Evolutionary conservation across 35 echinoderm and acorn worm species (phyloP), one percentile per base, ranked within the genome.

Genomic region (Strongylocentrotus purpuratus): DNA sequence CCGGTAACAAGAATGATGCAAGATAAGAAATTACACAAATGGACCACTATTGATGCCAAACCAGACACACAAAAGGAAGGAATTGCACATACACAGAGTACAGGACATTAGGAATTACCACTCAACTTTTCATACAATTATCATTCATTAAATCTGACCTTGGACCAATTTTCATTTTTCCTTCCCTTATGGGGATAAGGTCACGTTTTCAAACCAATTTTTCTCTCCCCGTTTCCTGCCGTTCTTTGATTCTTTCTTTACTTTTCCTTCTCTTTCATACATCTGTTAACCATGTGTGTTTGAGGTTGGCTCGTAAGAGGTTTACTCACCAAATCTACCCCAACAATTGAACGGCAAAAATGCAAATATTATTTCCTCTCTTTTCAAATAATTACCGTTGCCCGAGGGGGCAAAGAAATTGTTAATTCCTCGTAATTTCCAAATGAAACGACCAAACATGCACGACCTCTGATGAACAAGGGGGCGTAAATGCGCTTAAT

Each of bases 341-440:
- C 87, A 45, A 89, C 87, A 46, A 89, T 89, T 7, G 9, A 33
- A 89, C 45, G 9, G 33, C 33, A 35, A 46, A 33, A 46, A 46
- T 1, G 45, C 87, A 89, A 89, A 89, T 46, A 89, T 45, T 89
- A 89, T 89, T 89, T 41, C 87, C 87, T 89, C 87, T 45, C 87
- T 89, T 89, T 33, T 89, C 87, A 89, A 78, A 78, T 78, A 78
- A 78, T 78, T 78, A 78, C 65, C 65, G 65, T 78, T 22, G 65
- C 65, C 65, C 65, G 65, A 78, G 65, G 65, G 65, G 65, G 65
- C 22, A 4, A n/a, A 18, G n/a, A 78, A 14, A 28, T 28, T 7
- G 65, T n/a, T 78, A 78, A 78, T 78, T 78, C 65, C 65, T 78
- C 65, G 65, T 78, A 78, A 78, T 78, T 78, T 78, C 25, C 22